Evolutionary conservation across 2,888 invertebrate species (phyloP).

Genomic region (Cataglyphis altisquamis): DNA sequence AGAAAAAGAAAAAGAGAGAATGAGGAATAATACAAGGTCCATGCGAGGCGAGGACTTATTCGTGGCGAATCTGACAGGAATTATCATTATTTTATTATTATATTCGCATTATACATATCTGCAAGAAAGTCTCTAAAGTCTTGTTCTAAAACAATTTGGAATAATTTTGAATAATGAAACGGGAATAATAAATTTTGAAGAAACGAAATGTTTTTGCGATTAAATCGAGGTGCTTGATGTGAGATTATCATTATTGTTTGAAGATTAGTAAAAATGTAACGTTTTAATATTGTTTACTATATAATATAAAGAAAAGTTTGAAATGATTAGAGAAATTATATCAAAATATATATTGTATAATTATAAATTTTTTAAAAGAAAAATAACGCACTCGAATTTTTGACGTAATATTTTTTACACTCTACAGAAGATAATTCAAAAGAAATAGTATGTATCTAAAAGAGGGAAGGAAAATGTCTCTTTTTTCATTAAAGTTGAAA

Average conservation of each 20-base stretch:
- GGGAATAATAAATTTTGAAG: constrained; percentile 6
- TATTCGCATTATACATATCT: constrained; percentile 11
- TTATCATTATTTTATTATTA: constrained; percentile 52
- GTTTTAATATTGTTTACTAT: neutral
- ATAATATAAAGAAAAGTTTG: neutral
- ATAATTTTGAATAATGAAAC: constrained; percentile 21
- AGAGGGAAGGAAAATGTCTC: neutral
- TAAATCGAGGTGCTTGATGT: neutral
- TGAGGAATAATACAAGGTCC: constrained; percentile 25
- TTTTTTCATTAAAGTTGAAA: neutral
- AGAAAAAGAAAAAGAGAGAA: constrained; percentile 31
- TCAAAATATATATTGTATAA: neutral
- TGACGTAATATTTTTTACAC: neutral
- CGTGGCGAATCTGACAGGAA: constrained; percentile 56
- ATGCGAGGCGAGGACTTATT: constrained; percentile 25
- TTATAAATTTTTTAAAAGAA: neutral
- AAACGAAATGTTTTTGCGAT: constrained; percentile 10
- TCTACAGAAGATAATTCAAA: neutral
- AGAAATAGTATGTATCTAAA: neutral
- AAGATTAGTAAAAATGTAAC: neutral
- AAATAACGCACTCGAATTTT: neutral
- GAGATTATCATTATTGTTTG: neutral
- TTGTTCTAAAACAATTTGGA: constrained; percentile 7
- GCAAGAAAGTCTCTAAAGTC: neutral
- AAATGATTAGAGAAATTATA: neutral